Evolutionary conservation across 2,113 vertebrate species (phyloP), one percentile per base, ranked within the genome.

Genomic region (Python bivittatus): DNA sequence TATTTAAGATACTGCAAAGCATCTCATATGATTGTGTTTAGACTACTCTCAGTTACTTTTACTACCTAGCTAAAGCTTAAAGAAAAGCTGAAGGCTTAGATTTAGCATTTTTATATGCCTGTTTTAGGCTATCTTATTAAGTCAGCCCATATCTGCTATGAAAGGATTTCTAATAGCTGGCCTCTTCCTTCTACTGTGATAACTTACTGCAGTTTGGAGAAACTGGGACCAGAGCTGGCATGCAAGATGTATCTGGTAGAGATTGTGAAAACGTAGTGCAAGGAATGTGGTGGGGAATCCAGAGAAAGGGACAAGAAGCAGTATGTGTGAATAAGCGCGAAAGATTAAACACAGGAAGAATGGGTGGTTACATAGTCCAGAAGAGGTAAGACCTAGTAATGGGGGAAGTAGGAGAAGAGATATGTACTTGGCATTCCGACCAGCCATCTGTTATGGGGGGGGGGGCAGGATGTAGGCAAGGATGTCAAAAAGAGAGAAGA

Each of bases 1-100:
- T 60, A 54, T 91, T 91, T 91, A 64, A 91, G 60, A 48, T 84
- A 33, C 91, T 91, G 48, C 22, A 60, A 44, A 60, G 48, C 68
- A 91, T 72, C 60, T 60, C 91, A 91, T 91, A 60, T 87, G 91
- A 91, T 87, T 87, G 58, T 91, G 91, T 91, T 91, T 91, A 91
- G 91, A 86, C 91, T 91, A 87, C 60, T 87, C 33, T 79, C 44
- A 38, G 56, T 92, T 54, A 60, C 89, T 89, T 89, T 85, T 92
- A 89, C 57, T 89, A 84, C n/a, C n/a, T 72, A 84, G 87, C 57
- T 89, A 92, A 91, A 87, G 91, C 84, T 68, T 68, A 86, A 87
- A 64, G 88, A 89, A 89, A 92, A 92, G 57, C 84, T 92, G 88
- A 92, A 89, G 64, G 79, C 48, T 42, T 89, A 7, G n/a, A 64